Conservation (phyloP, 2,888 invertebrate genomes). For the Ochropleura plecta region DNA sequence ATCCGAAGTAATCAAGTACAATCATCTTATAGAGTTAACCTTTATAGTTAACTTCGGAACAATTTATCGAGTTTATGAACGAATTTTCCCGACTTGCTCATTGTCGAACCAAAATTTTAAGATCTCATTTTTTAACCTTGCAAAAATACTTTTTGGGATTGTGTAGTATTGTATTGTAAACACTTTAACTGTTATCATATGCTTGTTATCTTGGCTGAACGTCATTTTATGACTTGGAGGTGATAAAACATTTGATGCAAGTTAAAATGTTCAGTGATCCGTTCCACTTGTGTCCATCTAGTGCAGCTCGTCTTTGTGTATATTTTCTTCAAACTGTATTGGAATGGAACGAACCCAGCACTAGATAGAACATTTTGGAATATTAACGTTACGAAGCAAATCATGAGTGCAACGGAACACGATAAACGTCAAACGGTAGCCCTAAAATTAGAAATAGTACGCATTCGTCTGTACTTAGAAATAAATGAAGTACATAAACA, state of each 20-base stretch:
- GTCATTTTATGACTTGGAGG: conserved; percentile 54
- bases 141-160: conserved; percentile 60
- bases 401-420: conserved; percentile 70
- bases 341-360: conserved; percentile 31
- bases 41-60: conserved; percentile 76
- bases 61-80: conserved; percentile 82
- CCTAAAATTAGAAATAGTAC: conserved; percentile 73
- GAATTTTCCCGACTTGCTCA: conserved; percentile 86
- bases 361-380: conserved; percentile 48
- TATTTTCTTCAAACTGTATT: conserved; percentile 36
- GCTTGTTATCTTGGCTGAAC: conserved; percentile 48
- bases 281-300: conserved; percentile 62
- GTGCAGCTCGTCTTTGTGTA: conserved; percentile 37
- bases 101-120: conserved; percentile 87
- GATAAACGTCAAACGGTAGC: conserved; percentile 64
- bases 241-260: conserved; percentile 54
- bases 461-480: conserved; percentile 80
- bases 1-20: conserved; percentile 85
- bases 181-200: conserved; percentile 62
- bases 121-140: conserved; percentile 84
- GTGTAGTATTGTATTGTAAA: conserved; percentile 55
- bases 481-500: conserved; percentile 87
- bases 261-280: conserved; percentile 61
- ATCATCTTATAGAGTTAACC: conserved; percentile 78
- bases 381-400: conserved; percentile 37